A percentile compares a stretch with the other conserved stretches of the same genome.
Conservation (phyloP, 2,888 invertebrate genomes). For the Protula sp. region DNA sequence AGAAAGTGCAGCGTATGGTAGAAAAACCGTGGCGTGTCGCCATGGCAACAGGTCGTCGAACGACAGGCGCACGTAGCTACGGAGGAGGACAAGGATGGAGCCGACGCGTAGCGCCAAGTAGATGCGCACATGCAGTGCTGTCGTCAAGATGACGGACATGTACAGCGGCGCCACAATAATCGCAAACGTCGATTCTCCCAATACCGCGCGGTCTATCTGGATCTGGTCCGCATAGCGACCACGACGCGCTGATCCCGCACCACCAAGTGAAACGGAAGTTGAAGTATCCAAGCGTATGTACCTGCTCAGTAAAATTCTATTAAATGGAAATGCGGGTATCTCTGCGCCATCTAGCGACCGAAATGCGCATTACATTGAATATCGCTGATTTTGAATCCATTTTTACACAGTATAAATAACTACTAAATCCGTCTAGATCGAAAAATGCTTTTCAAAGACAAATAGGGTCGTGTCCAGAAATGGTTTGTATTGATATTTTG, state of each 20-base stretch:
- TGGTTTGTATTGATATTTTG: no score
- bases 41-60: conserved; percentile 64
- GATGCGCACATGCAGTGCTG: conserved; percentile 64
- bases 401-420: no score
- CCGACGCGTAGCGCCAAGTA: conserved; percentile 84
- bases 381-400: no score
- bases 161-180: conserved; percentile 75
- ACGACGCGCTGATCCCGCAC: conserved; percentile 65
- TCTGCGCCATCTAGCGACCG: no score
- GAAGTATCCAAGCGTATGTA: conserved; percentile 58
- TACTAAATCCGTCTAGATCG: no score
- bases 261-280: conserved; percentile 74
- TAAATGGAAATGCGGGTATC: no score
- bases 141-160: conserved; percentile 61
- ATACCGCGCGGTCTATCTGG: conserved; percentile 27
- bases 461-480: no score
- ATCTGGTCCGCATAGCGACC: conserved; percentile 75
- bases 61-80: conserved; percentile 69
- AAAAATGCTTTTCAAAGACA: no score
- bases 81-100: conserved; percentile 81
- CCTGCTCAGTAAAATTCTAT: conserved; percentile 62
- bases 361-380: no score
- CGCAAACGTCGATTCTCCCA: conserved; percentile 72
- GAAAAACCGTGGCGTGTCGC: conserved; percentile 56
- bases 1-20: conserved; percentile 73